Percentiles rank a stretch among this genome's conserved stretches.
Conservation (phyloP, 2,113 vertebrate species). For the Ammodytes marinus region DNA sequence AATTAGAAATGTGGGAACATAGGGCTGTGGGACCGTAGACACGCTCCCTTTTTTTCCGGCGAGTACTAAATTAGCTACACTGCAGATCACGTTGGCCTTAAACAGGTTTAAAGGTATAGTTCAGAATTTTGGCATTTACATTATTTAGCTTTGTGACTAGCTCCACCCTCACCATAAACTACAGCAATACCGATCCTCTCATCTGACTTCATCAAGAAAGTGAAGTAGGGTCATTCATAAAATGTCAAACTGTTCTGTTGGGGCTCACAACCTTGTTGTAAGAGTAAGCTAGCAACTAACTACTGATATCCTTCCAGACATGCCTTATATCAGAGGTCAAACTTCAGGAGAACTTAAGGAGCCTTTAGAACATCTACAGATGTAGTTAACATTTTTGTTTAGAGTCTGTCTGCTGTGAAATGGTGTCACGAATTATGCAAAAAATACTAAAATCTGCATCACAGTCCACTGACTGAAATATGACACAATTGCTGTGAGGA, state of each 20-base stretch:
- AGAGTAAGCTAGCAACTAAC: conserved; percentile 4
- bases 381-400: conserved; percentile 24
- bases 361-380: conserved; percentile 31
- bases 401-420: conserved; percentile 33
- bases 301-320: conserved; percentile 50
- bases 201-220: neutral
- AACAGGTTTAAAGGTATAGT: conserved; percentile 2
- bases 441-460: conserved; percentile 36
- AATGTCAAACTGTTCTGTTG: neutral
- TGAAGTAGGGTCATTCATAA: neutral
- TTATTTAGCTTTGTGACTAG: neutral
- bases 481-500: conserved; percentile 12
- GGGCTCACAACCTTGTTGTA: conserved; percentile 5
- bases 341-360: conserved; percentile 28
- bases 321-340: conserved; percentile 66
- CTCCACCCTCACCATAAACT: neutral
- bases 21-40: too few relatives aligned
- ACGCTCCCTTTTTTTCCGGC: too few relatives aligned
- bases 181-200: neutral
- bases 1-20: too few relatives aligned
- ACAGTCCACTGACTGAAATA: conserved; percentile 18
- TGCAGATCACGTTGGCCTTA: conserved; percentile 1
- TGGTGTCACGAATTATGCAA: conserved; percentile 31
- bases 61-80: conserved; percentile 7
- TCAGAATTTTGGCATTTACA: neutral